Conservation (phyloP, 2,888 invertebrate genomes). For the Apodemia hepburni region DNA sequence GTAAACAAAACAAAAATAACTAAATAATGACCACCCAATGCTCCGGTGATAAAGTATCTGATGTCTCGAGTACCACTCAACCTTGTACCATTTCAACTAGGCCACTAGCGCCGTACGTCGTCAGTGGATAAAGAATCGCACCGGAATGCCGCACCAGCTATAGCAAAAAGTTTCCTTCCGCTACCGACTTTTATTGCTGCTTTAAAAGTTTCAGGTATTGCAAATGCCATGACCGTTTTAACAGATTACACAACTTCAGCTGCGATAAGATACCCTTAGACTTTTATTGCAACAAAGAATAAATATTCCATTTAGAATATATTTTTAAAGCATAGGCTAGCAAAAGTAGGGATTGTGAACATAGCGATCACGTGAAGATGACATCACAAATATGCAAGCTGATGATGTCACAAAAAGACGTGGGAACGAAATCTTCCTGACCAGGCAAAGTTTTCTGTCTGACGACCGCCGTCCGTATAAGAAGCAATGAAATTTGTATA, state of each 20-base stretch:
- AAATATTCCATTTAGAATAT: neutral
- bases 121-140: neutral
- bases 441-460: too few relatives aligned
- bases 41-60: conserved; percentile 2
- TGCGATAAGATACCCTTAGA: neutral
- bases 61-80: neutral
- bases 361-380: too few relatives aligned
- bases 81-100: conserved; percentile 8
- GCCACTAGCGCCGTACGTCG: neutral
- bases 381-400: too few relatives aligned
- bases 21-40: neutral
- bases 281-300: neutral
- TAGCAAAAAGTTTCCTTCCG: conserved; percentile 9
- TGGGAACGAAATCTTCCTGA: too few relatives aligned
- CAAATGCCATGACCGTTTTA: neutral
- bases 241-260: neutral
- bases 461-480: too few relatives aligned
- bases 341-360: too few relatives aligned
- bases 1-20: neutral
- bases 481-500: too few relatives aligned
- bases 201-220: conserved; percentile 7
- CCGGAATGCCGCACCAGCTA: conserved; percentile 3
- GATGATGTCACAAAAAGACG: too few relatives aligned
- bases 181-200: conserved; percentile 3
- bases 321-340: too few relatives aligned